These are phyloP conservation scores for Zeugodacus cucurbitae DNA, from an alignment of 1,140 invertebrate species.

Conservation along the genomic window DNA sequence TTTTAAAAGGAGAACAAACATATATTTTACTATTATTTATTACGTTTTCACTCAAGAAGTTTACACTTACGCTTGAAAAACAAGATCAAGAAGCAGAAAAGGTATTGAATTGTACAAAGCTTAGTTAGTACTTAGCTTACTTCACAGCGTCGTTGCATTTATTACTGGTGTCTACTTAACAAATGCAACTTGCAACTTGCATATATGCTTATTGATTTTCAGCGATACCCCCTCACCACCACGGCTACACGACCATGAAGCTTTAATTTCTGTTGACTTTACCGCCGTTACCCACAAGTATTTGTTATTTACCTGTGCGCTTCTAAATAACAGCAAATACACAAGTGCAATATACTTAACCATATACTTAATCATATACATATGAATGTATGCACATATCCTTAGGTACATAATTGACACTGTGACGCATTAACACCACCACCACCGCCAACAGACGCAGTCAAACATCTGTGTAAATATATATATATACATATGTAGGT, in stretches of 20 bases:
- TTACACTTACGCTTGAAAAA: not conserved
- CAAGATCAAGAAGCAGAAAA: not conserved
- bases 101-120: no score
- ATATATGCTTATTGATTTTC: conserved; percentile 26
- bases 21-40: no score
- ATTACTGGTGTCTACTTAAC: not conserved
- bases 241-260: not conserved
- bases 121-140: no score
- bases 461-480: not conserved
- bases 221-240: not conserved
- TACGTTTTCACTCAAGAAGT: no score
- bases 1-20: no score
- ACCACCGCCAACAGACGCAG: not conserved
- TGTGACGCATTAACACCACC: conserved; percentile 30
- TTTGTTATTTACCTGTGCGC: not conserved
- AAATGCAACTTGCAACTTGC: not conserved
- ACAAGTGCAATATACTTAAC: not conserved
- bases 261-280: not conserved
- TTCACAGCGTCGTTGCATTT: not conserved
- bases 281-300: not conserved
- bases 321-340: conserved; percentile 7
- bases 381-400: not conserved
- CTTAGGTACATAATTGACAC: not conserved
- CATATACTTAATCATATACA: not conserved
- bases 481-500: not conserved